Conservation (phyloP, 1,140 invertebrate genomes). For the Diplogasteroides magnus region DNA sequence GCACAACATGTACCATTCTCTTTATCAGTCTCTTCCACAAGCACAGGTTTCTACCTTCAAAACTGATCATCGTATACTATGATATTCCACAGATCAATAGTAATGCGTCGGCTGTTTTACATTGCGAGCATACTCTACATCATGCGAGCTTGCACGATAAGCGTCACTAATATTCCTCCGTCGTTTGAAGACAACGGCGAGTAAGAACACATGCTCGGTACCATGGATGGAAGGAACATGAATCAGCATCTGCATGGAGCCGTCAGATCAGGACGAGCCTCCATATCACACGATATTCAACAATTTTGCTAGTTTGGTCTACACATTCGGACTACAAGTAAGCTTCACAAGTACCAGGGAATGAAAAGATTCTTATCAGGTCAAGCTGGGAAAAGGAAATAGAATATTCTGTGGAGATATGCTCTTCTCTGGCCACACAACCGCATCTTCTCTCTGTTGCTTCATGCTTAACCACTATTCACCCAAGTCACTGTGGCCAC, state of each 20-base stretch:
- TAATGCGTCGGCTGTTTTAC: slow-evolving; percentile 22
- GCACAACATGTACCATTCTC: slow-evolving; percentile 7
- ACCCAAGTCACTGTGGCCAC: slow-evolving; percentile 21
- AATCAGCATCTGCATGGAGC: background rate
- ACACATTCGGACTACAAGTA: slow-evolving; percentile 9
- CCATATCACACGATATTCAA: background rate
- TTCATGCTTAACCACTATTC: slow-evolving; percentile 31
- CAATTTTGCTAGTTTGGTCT: background rate
- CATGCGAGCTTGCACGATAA: slow-evolving; percentile 19
- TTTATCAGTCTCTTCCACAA: slow-evolving; percentile 28
- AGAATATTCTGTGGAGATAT: slow-evolving; percentile 26
- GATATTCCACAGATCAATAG: slow-evolving; percentile 13
- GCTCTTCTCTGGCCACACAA: slow-evolving; percentile 28
- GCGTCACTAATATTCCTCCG: slow-evolving; percentile 23
- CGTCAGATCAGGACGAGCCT: background rate
- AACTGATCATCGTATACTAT: background rate
- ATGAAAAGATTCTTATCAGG: background rate
- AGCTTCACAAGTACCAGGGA: background rate
- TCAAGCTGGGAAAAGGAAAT: slow-evolving; percentile 3
- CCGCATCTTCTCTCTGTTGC: slow-evolving; percentile 5
- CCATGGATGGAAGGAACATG: slow-evolving; percentile 4
- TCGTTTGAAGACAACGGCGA: slow-evolving; percentile 22
- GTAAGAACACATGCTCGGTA: slow-evolving; percentile 15
- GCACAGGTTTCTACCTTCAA: slow-evolving; percentile 4
- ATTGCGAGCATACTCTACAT: slow-evolving; percentile 18